These are phyloP conservation scores for Eudemis profundana DNA, from an alignment of 2,888 invertebrate species.

Conservation along the genomic window DNA sequence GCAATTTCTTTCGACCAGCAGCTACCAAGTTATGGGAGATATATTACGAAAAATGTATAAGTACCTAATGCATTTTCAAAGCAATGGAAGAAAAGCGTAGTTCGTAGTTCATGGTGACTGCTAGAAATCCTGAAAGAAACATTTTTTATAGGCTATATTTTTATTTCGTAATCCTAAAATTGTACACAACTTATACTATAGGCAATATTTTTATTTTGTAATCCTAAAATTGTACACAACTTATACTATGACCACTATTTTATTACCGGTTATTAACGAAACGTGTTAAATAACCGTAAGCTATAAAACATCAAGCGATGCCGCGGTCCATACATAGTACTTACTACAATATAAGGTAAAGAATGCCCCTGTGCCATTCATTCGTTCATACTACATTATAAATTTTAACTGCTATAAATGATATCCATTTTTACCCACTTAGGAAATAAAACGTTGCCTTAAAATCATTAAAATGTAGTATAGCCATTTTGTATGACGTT, in stretches of 20 bases:
- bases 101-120: no score
- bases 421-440: constrained; percentile 40
- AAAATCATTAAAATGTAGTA: constrained; percentile 38
- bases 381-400: constrained; percentile 13
- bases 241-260: neutral
- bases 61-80: no score
- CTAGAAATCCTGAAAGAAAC: no score
- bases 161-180: no score
- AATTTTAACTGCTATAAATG: constrained; percentile 38
- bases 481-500: constrained; percentile 29
- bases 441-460: constrained; percentile 32
- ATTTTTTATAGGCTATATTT: no score
- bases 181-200: no score
- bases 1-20: no score
- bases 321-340: constrained; percentile 2
- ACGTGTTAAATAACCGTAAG: neutral
- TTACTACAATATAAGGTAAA: constrained; percentile 22
- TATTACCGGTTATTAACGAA: neutral
- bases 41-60: no score
- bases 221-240: neutral
- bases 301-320: constrained; percentile 1
- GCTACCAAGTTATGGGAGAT: no score
- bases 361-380: constrained; percentile 9
- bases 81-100: no score
- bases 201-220: neutral